Base-by-base conservation (phyloP, 2,888 invertebrate species). In the Mimumesa dahlbomi region DNA sequence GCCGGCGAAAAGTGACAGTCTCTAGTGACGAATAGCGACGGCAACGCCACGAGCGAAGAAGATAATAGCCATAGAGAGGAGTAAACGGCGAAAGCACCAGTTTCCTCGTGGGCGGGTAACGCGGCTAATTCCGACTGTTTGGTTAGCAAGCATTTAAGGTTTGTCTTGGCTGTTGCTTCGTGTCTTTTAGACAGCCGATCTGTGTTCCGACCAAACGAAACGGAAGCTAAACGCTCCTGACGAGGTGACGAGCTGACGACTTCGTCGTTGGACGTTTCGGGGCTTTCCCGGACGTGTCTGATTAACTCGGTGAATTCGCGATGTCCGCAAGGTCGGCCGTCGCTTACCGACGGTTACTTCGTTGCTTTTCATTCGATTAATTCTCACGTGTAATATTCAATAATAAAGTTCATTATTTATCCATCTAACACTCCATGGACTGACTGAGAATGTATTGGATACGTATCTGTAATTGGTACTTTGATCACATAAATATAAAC, bases 181-280 rank as follows among this genome's bases (percentile, higher is more conserved):
- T 89, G 87, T 88, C 88, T 89, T 88, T 89, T 88, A 89, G 88
- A 88, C 87, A 89, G 88, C 83, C 86, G 88, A 89, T 89, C 88
- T 89, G 88, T 88, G 86, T 86, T 83, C 85, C 81, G 82, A 88
- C 84, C 84, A 88, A 89, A 88, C 85, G 85, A 87, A 88, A 86
- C 82, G 83, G 82, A 87, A 81, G 79, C 81, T 81, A 81, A 81
- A 82, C 73, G 79, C 58, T 72, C 46, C 66, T 76, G 81, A 81
- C 82, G 81, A 81, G 78, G 81, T 81, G 81, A 81, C 82, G 81
- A 81, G 80, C 73, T 57, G 80, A 79, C 69, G 82, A 75, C 70
- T 72, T 54, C 43, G 68, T 70, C 67, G 59, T 67, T 56, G 58
- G 67, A 67, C 40, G 40, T 45, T 56, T 45, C 29, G 43, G 29